phyloP scores from a whole-genome alignment of 2,797 vertebrate species.

The Ptychadena robeensis region DNA sequence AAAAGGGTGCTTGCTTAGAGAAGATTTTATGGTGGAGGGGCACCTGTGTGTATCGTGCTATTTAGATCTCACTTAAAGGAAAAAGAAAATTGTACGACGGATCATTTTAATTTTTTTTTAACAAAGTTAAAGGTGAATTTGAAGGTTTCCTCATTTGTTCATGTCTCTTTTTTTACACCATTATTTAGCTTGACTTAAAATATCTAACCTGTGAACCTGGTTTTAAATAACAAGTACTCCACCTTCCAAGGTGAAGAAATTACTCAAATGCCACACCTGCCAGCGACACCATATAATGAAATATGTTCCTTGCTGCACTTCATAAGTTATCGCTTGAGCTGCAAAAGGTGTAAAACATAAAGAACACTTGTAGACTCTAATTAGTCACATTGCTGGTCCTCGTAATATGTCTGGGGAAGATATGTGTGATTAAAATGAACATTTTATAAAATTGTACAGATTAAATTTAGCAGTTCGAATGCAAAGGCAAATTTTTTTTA shows the following conservation, averaged over 20 bases:
- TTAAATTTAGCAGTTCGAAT: not conserved
- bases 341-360: constrained; percentile 12
- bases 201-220: constrained; percentile 41
- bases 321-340: constrained; percentile 8
- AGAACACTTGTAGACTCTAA: not conserved
- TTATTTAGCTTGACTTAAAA: constrained; percentile 31
- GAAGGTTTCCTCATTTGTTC: constrained; percentile 28
- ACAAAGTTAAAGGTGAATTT: constrained; percentile 5
- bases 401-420: not conserved
- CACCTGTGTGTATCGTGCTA: not conserved
- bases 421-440: not conserved
- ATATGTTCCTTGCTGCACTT: not conserved
- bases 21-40: not conserved
- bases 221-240: constrained; percentile 25
- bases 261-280: constrained; percentile 41
- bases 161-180: constrained; percentile 1
- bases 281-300: constrained; percentile 16
- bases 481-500: not conserved
- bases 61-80: not conserved
- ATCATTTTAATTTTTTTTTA: not conserved
- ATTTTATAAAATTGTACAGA: not conserved
- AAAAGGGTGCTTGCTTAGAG: not conserved
- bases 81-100: not conserved
- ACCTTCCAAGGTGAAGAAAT: constrained; percentile 42
- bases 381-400: constrained; percentile 16